Evolutionary conservation across 2,888 invertebrate species (phyloP), one percentile per base, ranked within the genome.

Genomic region (Yponomeuta evonymella): DNA sequence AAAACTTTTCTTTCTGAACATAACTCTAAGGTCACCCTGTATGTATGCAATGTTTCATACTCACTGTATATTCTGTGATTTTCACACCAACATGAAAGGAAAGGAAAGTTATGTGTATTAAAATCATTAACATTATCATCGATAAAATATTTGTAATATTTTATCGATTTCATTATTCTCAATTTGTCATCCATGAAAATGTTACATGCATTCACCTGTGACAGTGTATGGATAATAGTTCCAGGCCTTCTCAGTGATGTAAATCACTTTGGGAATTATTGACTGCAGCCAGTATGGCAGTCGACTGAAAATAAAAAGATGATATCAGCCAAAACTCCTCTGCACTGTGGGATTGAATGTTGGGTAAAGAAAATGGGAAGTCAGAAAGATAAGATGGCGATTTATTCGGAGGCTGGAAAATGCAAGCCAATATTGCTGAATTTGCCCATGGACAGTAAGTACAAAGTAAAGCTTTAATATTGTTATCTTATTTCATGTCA

Each of bases 201-300:
- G 51, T 15, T 58, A 58, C 51, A 58, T 15, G 12, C 15, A 58
- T 77, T 90, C 93, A 95, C 95, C 95, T 88, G 97, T 98, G 70
- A 96, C 94, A 30, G 98, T 98, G 79, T 94, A 97, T 12, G 98
- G 98, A 90, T 97, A 98, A 88, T 96, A 98, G 87, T 98, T 98
- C 98, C 98, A 98, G 15, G 98, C 97, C 83, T 97, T 98, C 88
- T 98, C 98, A 72, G 96, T 98, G 29, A 98, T 95, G 87, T 98
- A 98, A 90, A 98, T 98, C 83, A 98, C 95, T 86, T 96, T 95
- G 75, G 98, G 98, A 80, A 97, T 95, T 77, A 98, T 87, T 4
- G 97, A 95, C 87, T 97, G 97, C 71, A 98, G 93, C 97, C 97
- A 98, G 82, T 96, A 96, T 5, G 98, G 98, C 73, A 98, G 93